These are phyloP conservation scores for Protodeltote pygarga DNA, from an alignment of 2,888 invertebrate genomes.

Conservation along the genomic window DNA sequence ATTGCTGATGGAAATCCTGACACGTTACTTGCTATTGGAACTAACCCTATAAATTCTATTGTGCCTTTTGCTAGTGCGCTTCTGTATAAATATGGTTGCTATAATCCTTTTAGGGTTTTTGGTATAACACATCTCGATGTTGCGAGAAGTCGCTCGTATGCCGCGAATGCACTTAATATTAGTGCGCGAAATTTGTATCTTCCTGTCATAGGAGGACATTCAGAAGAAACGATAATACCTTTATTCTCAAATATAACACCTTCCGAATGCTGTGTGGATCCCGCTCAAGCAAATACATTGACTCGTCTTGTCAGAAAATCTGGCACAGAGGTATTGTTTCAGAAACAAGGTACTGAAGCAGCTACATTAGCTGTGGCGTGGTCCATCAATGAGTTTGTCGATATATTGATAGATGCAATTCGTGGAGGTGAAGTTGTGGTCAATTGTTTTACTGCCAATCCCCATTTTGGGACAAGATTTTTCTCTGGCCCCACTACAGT, in stretches of 20 bases:
- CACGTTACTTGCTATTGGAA: slow-evolving; percentile 68
- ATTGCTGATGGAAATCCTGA: slow-evolving; percentile 62
- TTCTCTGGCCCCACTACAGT: slow-evolving; percentile 69
- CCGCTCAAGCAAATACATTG: slow-evolving; percentile 60
- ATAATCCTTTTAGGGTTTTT: slow-evolving; percentile 68
- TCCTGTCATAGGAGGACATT: slow-evolving; percentile 75
- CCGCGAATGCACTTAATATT: slow-evolving; percentile 56
- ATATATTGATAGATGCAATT: slow-evolving; percentile 63
- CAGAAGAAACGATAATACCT: slow-evolving; percentile 70
- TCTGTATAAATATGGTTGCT: slow-evolving; percentile 60
- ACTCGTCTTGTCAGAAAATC: slow-evolving; percentile 67
- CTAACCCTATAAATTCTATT: slow-evolving; percentile 70
- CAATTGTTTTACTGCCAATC: slow-evolving; percentile 65
- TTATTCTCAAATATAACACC: slow-evolving; percentile 70
- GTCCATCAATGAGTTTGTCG: slow-evolving; percentile 68
- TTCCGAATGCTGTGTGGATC: slow-evolving; percentile 47
- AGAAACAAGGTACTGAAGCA: slow-evolving; percentile 63
- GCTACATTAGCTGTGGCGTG: slow-evolving; percentile 66
- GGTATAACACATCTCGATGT: slow-evolving; percentile 72
- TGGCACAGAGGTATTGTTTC: slow-evolving; percentile 62
- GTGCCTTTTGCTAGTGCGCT: slow-evolving; percentile 68
- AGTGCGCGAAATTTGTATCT: slow-evolving; percentile 56
- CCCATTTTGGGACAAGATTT: slow-evolving; percentile 68
- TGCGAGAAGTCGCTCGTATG: slow-evolving; percentile 58
- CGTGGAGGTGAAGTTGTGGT: slow-evolving; percentile 58